Evolutionary conservation across 2,888 invertebrate genomes (phyloP).

Genomic region (Lasioglossum calceatum): DNA sequence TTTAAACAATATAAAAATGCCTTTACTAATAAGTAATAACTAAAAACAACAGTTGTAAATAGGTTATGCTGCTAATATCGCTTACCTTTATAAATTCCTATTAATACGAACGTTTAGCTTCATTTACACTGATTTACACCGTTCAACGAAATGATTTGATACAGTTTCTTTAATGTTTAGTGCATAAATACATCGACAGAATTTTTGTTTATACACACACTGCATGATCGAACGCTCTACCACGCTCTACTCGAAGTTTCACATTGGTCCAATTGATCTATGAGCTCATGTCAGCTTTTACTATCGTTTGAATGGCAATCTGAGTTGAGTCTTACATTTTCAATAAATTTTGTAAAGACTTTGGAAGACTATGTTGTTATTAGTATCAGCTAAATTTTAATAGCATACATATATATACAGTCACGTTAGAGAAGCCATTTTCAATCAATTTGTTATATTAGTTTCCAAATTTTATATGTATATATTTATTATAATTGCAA

Average conservation of each 20-base stretch:
- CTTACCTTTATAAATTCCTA: not conserved
- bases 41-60: not conserved
- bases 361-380: not conserved
- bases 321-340: not conserved
- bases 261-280: not conserved
- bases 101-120: not conserved
- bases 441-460: not conserved
- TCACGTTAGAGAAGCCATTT: not conserved
- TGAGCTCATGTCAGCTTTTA: not conserved
- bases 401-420: not conserved
- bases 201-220: not conserved
- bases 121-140: not conserved
- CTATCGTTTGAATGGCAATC: not conserved
- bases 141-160: not conserved
- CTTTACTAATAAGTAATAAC: not conserved
- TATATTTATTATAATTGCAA: not conserved
- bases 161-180: not conserved
- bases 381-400: not conserved
- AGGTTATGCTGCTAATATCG: conserved; percentile 25
- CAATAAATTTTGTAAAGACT: not conserved
- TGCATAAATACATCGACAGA: not conserved
- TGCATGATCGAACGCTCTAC: not conserved
- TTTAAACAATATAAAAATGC: not conserved
- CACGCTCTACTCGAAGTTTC: not conserved
- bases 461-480: not conserved